Base-by-base conservation (phyloP, 1,140 invertebrate genomes). In the Penaeus chinensis region DNA sequence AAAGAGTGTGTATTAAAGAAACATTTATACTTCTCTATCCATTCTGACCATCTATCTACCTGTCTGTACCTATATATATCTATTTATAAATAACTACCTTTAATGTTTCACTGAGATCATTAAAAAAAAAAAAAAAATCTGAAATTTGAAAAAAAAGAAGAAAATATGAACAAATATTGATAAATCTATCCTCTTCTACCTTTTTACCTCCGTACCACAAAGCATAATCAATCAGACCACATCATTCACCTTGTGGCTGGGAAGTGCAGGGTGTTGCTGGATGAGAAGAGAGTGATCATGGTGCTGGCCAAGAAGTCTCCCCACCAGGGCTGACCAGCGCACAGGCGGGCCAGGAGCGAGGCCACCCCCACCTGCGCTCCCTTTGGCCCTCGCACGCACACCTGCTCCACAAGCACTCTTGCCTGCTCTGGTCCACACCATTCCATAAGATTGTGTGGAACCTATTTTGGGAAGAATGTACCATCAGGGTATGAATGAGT, bases 241-340 rank as follows among this genome's bases (percentile, higher is more conserved):
- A 61, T 76, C 77, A 19, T 69, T 89, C 92, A 97, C 96, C 96
- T 95, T 92, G 98, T 97, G 91, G 97, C 95, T 54, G 97, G 96
- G 91, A 96, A 96, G 69, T 96, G 95, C 79, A 95, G 94, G 27
- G 94, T 95, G 89, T 97, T 95, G 22, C 95, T 94, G 0, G 95
- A 95, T 3, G 95, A 95, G 91, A 97, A 98, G 78, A 97, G 94
- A 89, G 94, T 94, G 22, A 95, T 94, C 37, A 98, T 93, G 19
- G 95, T 96, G 91, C 96, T 95, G 2, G 96, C 95, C 8, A 98
- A 93, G 91, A 97, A 97, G 85, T 95, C 94, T 20, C 97, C 97
- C 97, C 97, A 98, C 96, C 96, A 98, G 1, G 94, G 93, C 91
- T 96, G 95, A 84, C 94, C 94, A 78, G 95, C 95, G 92, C 96